These are phyloP conservation scores for Drosophila borborema DNA, from an alignment of 2,888 invertebrate genomes.

Conservation along the genomic window DNA sequence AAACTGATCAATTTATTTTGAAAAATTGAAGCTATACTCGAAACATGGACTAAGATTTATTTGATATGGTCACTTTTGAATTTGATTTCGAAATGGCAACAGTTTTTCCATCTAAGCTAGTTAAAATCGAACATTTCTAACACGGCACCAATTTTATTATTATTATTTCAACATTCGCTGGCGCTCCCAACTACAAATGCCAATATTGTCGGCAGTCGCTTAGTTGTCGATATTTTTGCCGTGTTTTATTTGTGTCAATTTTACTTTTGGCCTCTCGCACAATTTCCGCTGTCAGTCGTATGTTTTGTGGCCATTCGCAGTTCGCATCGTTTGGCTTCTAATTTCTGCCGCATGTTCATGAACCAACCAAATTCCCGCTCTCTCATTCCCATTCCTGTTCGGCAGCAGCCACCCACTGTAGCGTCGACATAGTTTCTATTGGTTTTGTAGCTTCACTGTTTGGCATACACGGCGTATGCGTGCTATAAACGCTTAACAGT, in stretches of 20 bases:
- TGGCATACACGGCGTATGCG: slow-evolving; percentile 66
- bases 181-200: slow-evolving; percentile 12
- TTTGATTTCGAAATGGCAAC: background rate
- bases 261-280: slow-evolving; percentile 46
- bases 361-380: slow-evolving; percentile 58
- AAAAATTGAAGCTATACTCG: too few relatives aligned
- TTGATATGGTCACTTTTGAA: background rate
- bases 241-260: slow-evolving; percentile 47
- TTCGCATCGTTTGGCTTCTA: slow-evolving; percentile 58
- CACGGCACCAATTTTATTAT: slow-evolving; percentile 2
- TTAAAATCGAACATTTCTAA: background rate
- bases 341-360: slow-evolving; percentile 71
- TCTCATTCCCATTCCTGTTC: slow-evolving; percentile 37
- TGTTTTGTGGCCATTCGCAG: slow-evolving; percentile 39
- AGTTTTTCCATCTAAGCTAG: background rate
- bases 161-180: slow-evolving; percentile 41
- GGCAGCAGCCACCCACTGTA: background rate
- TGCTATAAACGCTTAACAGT: slow-evolving; percentile 43
- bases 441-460: slow-evolving; percentile 11
- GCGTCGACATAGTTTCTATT: slow-evolving; percentile 1
- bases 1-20: too few relatives aligned
- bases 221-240: slow-evolving; percentile 25
- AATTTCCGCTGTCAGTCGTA: slow-evolving; percentile 65
- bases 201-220: background rate
- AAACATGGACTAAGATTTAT: too few relatives aligned